Conservation (phyloP, 2,113 vertebrate species). For the Phocoena phocoena region DNA sequence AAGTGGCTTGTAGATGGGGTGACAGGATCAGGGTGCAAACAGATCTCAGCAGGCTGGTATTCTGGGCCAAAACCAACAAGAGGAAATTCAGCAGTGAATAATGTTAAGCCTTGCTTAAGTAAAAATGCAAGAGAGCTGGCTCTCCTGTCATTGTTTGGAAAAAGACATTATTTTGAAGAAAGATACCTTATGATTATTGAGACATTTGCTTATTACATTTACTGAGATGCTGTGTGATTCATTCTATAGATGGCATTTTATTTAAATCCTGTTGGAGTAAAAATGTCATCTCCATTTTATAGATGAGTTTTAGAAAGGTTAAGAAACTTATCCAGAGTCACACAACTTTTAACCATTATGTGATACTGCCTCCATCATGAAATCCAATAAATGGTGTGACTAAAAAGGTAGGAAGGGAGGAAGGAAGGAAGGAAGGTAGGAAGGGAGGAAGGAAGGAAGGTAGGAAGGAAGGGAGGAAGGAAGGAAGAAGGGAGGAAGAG, state of each 20-base stretch:
- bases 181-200: not conserved
- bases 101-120: not conserved
- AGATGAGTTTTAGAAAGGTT: conserved; percentile 12
- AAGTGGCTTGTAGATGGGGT: not conserved
- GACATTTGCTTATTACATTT: not conserved
- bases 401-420: accelerated
- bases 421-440: not conserved
- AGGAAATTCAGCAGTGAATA: not conserved
- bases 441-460: accelerated
- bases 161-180: not conserved
- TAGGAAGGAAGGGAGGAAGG: accelerated
- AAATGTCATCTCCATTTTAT: not conserved
- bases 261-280: not conserved
- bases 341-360: not conserved
- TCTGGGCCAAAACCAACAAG: conserved; percentile 26
- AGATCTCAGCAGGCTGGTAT: not conserved
- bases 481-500: not conserved
- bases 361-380: not conserved
- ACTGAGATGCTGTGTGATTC: not conserved
- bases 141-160: not conserved
- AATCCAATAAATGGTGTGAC: not conserved
- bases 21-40: not conserved
- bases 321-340: not conserved
- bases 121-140: not conserved
- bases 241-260: not conserved